Percentiles rank a stretch among this genome's conserved stretches.
phyloP scores from a whole-genome alignment of 2,113 vertebrate species.

The Cygnus buccinator region DNA sequence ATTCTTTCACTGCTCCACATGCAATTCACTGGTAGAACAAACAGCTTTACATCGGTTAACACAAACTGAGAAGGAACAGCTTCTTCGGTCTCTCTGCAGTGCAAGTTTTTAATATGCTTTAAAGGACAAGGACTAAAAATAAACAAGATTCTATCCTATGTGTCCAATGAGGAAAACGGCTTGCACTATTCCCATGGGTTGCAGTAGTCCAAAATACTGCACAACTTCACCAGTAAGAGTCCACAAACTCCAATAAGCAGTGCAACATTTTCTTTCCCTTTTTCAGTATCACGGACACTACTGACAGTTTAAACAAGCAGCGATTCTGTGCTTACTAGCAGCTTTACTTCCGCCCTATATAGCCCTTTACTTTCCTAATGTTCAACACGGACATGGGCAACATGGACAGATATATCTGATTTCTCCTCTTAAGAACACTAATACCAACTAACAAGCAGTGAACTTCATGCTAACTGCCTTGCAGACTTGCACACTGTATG shows the following conservation, averaged over 20 bases:
- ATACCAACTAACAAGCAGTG: background rate
- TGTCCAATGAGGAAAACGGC: background rate
- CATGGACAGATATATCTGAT: background rate
- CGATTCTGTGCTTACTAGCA: background rate
- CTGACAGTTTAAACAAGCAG: background rate
- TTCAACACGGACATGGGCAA: background rate
- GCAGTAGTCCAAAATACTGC: background rate
- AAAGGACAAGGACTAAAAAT: background rate
- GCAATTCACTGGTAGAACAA: background rate
- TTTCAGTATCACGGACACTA: background rate
- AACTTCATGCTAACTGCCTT: background rate
- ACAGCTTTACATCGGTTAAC: background rate
- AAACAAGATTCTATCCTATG: background rate
- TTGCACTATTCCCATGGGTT: background rate
- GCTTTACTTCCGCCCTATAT: background rate
- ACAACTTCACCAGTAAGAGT: background rate
- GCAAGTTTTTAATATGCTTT: background rate
- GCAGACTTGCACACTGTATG: background rate
- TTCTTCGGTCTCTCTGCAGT: background rate
- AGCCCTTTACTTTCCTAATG: background rate
- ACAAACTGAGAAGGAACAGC: background rate
- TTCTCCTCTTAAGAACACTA: background rate
- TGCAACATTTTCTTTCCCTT: background rate
- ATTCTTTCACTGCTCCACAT: background rate
- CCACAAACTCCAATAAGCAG: background rate